phyloP scores from a whole-genome alignment of 2,888 invertebrate species.

The Gymnosoma rotundatum region DNA sequence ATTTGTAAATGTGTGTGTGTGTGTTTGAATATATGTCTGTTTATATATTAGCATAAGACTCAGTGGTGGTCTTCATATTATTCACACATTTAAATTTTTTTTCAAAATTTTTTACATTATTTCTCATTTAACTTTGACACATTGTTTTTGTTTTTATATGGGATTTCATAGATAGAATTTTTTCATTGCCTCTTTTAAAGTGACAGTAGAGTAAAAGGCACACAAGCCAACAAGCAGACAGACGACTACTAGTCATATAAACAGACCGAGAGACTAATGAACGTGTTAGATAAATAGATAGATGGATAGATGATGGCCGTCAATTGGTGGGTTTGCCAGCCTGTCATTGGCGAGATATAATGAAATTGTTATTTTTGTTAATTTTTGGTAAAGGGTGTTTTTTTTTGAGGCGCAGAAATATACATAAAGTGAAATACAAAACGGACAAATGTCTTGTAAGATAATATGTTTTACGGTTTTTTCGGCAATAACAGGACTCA shows the following conservation, averaged over 20 bases:
- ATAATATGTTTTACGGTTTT: no score
- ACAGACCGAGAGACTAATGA: conserved; percentile 29
- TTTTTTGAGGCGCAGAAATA: no score
- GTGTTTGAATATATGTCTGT: not conserved
- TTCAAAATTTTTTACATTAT: conserved; percentile 5
- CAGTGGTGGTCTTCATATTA: conserved; percentile 56
- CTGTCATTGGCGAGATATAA: conserved; percentile 64
- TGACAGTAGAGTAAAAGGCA: conserved; percentile 46
- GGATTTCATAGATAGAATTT: conserved; percentile 12
- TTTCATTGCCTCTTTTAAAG: conserved; percentile 20
- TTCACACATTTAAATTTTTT: conserved; percentile 33
- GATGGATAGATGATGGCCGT: conserved; percentile 30
- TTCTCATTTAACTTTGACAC: conserved; percentile 46
- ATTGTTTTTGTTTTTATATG: conserved; percentile 15
- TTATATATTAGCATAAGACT: conserved; percentile 6
- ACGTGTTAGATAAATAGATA: conserved; percentile 25
- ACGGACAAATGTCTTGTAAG: no score
- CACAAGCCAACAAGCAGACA: conserved; percentile 15
- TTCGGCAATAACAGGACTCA: no score
- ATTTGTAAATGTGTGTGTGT: not conserved
- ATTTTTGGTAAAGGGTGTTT: conserved; percentile 30
- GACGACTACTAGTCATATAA: conserved; percentile 13
- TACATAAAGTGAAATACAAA: no score
- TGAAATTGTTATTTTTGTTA: conserved; percentile 62
- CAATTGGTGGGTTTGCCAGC: conserved; percentile 60